These are phyloP conservation scores for Noctua pronuba DNA, from an alignment of 2,888 invertebrate genomes.

Conservation along the genomic window DNA sequence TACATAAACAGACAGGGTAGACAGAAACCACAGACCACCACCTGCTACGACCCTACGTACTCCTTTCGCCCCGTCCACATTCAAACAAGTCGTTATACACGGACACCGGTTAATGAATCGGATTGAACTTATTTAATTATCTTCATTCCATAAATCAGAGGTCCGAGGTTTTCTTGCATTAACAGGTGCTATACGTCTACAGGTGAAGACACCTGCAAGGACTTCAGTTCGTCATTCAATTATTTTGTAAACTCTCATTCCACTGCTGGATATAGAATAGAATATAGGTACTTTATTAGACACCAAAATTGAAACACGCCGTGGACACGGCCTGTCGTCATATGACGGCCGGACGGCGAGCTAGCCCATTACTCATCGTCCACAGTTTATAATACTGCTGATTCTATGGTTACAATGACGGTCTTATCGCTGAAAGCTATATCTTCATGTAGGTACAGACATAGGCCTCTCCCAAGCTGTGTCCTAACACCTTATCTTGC, in stretches of 20 bases:
- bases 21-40: neutral
- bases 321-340: too few species aligned
- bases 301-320: neutral
- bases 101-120: neutral
- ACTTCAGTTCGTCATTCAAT: neutral
- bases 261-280: neutral
- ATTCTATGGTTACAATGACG: neutral
- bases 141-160: neutral
- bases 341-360: too few species aligned
- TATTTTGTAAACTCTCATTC: neutral
- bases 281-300: neutral
- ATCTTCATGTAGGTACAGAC: neutral
- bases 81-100: neutral
- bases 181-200: neutral
- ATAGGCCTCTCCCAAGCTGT: neutral
- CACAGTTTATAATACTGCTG: neutral
- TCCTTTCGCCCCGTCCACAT: neutral
- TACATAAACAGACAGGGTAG: neutral
- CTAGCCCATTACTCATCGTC: too few species aligned
- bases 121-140: neutral
- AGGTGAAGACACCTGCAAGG: neutral
- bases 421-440: neutral
- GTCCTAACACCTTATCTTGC: neutral
- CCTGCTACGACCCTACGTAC: neutral
- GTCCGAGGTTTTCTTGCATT: neutral